These are phyloP conservation scores for Platorchestia sp. DNA, from an alignment of 1,140 invertebrate species.

Conservation along the genomic window DNA sequence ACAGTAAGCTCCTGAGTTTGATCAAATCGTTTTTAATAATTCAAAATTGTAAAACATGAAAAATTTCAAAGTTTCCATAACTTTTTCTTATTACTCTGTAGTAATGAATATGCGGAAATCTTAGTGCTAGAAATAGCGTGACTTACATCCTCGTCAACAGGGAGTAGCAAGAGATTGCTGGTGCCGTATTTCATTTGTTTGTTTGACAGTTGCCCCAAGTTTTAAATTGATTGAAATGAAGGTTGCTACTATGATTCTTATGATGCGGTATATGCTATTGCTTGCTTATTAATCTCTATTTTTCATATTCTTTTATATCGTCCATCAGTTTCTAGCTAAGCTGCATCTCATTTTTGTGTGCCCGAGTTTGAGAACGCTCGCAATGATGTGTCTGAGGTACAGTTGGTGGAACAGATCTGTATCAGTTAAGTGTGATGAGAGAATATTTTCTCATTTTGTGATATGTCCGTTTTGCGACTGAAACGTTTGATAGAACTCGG, in stretches of 20 bases:
- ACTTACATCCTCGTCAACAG: not conserved
- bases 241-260: not conserved
- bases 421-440: not conserved
- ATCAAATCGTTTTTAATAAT: not conserved
- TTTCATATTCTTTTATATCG: conserved; percentile 10
- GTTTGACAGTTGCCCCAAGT: not conserved
- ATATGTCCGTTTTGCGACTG: not conserved
- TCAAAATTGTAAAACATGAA: not conserved
- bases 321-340: not conserved
- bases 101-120: not conserved
- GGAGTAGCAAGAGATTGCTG: not conserved
- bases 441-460: not conserved
- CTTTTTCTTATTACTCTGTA: not conserved
- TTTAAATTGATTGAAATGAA: not conserved
- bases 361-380: not conserved
- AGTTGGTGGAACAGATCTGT: not conserved
- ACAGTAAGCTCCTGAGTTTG: no score
- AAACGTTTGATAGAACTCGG: not conserved
- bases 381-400: not conserved
- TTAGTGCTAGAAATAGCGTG: not conserved
- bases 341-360: not conserved
- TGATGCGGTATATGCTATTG: not conserved
- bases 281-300: not conserved
- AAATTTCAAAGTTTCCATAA: not conserved
- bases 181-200: not conserved